Conservation (phyloP, 2,113 vertebrate species). For the Ciconia stormi region DNA sequence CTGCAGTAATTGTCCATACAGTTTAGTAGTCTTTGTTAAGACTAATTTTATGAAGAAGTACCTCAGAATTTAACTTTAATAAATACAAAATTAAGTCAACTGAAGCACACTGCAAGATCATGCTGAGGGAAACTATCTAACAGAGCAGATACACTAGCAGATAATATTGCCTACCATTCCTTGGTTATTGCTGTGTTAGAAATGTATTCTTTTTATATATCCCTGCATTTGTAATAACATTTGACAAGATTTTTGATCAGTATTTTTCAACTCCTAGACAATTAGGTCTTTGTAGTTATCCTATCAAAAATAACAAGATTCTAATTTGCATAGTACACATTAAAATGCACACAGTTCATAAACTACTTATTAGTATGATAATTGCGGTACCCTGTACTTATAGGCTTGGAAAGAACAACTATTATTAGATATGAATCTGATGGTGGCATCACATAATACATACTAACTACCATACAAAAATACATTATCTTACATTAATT, state of each 20-base stretch:
- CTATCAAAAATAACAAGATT: neutral
- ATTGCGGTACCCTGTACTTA: neutral
- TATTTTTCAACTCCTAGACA: neutral
- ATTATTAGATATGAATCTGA: constrained; percentile 32
- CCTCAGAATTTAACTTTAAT: neutral
- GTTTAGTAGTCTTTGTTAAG: neutral
- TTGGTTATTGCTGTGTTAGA: neutral
- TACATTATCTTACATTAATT: neutral
- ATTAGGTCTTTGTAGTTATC: neutral
- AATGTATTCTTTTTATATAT: neutral
- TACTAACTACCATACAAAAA: neutral
- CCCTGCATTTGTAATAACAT: neutral
- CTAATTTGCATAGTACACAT: neutral
- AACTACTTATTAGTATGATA: constrained; percentile 22
- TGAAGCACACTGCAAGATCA: neutral
- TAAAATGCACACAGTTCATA: constrained; percentile 16
- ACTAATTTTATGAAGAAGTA: neutral
- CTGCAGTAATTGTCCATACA: no score
- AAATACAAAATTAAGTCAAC: neutral
- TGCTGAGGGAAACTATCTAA: neutral
- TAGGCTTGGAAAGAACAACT: neutral
- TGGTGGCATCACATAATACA: neutral
- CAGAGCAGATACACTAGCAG: neutral
- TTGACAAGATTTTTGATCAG: neutral
- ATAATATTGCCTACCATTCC: neutral